These are phyloP conservation scores for Leptinotarsa lineolata DNA, from an alignment of 1,140 invertebrate species.

Conservation along the genomic window DNA sequence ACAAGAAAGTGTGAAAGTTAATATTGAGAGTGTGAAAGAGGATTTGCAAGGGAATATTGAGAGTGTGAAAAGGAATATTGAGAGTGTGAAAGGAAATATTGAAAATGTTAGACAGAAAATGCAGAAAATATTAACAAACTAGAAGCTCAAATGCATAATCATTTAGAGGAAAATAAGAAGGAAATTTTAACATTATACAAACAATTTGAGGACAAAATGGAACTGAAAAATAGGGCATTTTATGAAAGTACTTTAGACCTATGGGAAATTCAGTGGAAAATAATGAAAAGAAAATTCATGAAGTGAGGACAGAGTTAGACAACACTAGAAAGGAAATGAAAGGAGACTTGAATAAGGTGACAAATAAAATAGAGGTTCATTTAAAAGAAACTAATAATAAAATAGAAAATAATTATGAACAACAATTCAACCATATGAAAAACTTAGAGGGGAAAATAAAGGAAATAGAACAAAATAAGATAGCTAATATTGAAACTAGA, in stretches of 20 bases:
- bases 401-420: slow-evolving; percentile 6
- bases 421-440: not conserved
- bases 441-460: not conserved
- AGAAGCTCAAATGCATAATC: too few species aligned
- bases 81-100: too few species aligned
- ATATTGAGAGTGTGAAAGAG: too few species aligned
- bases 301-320: not conserved
- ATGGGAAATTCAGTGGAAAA: not conserved
- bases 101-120: too few species aligned
- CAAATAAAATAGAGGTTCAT: not conserved
- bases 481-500: not conserved
- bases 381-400: not conserved
- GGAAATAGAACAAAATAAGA: not conserved
- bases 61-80: too few species aligned
- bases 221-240: not conserved
- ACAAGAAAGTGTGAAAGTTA: too few species aligned
- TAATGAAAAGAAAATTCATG: not conserved
- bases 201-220: too few species aligned
- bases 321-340: not conserved
- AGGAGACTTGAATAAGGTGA: not conserved
- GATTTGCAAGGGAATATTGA: too few species aligned
- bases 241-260: not conserved
- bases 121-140: too few species aligned
- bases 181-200: too few species aligned
- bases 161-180: too few species aligned